Base-by-base conservation (phyloP, 1,140 invertebrate genomes). In the Tetraneura akinire region DNA sequence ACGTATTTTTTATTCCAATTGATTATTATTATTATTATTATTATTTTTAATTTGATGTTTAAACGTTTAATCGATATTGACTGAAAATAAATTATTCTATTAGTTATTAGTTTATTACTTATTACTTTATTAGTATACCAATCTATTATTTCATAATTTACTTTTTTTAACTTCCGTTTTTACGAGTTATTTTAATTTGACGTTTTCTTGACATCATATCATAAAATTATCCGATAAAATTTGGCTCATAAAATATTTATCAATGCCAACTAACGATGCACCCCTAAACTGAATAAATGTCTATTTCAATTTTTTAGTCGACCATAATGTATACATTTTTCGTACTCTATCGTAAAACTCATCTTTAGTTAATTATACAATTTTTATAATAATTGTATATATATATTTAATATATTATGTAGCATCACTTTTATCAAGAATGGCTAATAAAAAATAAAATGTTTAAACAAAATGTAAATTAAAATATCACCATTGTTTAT, bases 191-290 rank as follows among this genome's bases (percentile, higher is more conserved):
- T 68, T 47, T 47, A 47, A 66, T 32, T 42, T 66, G 32, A 8
- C 64, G 1, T 16, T 14, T 68, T 47, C 47, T 29, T 70, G n/a
- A 29, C 18, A n/a, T 51, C 51, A n/a, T 51, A 71, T 51, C 32
- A 49, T 70, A 23, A 45, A 71, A 23, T n/a, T 14, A 10, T 9
- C 18, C 3, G 45, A 71, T 71, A 49, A 26, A 45, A 49, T 71
- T 71, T 71, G 68, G 68, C 68, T 51, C 47, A 11, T 51, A 51
- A 71, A 51, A 71, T 29, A 18, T 16, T 16, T 16, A 29, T 71
- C 68, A 49, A 71, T 71, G 68, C 68, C 68, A 71, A 68, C 23
- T 29, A 49, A 49, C 23, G 49, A 51, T 29, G 49, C 42, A 71
- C 14, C 23, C 45, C 45, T 29, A 47, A 68, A 37, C 32, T 8